Evolutionary conservation across 2,797 vertebrate genomes (phyloP).

Genomic region (Delichon dasypus): DNA sequence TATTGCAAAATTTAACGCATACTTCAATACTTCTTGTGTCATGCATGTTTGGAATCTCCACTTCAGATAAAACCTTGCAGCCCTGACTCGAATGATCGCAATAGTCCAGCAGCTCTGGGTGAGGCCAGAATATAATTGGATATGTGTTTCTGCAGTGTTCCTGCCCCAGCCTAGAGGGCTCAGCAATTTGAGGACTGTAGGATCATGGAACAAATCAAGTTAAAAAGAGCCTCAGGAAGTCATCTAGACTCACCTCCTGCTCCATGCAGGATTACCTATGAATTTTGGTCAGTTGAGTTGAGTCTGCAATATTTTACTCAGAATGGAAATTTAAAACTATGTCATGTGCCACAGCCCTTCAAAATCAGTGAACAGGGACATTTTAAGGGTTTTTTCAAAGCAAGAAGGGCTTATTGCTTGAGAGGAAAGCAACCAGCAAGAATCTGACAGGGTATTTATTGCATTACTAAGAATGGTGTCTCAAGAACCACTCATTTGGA

Average conservation of each 20-base stretch:
- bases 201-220: not conserved
- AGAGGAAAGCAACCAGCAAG: not conserved
- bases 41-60: not conserved
- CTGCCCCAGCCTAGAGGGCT: not conserved
- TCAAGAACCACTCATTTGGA: constrained; percentile 22
- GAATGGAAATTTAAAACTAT: not conserved
- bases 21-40: not conserved
- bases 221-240: not conserved
- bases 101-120: not conserved
- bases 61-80: not conserved
- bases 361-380: not conserved
- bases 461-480: not conserved
- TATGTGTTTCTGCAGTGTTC: not conserved
- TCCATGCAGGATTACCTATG: not conserved
- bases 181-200: not conserved
- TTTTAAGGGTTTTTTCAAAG: not conserved
- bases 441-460: not conserved
- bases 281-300: not conserved
- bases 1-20: not conserved
- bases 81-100: not conserved
- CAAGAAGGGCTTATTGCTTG: not conserved
- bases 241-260: not conserved
- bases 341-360: not conserved
- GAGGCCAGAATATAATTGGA: not conserved
- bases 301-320: not conserved